Conservation (phyloP, 1,140 invertebrate genomes). For the Sogatella furcifera region DNA sequence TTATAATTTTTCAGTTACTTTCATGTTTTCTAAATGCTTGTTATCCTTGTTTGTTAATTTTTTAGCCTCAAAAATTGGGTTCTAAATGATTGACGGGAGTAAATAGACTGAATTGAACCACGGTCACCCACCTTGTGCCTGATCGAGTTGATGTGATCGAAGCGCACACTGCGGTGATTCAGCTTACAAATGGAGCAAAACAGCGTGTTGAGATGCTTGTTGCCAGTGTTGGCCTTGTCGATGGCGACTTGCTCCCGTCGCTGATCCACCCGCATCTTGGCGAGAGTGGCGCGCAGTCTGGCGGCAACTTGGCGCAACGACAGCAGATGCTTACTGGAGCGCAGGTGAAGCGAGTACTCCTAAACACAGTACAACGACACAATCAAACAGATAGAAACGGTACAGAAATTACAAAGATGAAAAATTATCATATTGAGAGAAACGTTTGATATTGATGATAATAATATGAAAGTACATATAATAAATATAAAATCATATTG, state of each 20-base stretch:
- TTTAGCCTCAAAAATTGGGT: no score
- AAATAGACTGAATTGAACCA: not conserved
- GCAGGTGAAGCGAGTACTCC: slow-evolving; percentile 59
- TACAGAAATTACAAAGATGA: no score
- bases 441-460: no score
- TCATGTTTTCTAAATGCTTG: no score
- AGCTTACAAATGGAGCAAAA: slow-evolving; percentile 70
- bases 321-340: slow-evolving; percentile 51
- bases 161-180: slow-evolving; percentile 63
- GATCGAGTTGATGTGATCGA: slow-evolving; percentile 59
- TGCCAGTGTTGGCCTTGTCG: slow-evolving; percentile 55
- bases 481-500: no score
- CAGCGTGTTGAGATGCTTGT: slow-evolving; percentile 44
- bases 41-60: no score
- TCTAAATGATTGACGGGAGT: no score
- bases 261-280: slow-evolving; percentile 60
- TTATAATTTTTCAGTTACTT: no score
- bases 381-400: no score
- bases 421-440: not conserved
- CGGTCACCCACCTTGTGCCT: slow-evolving; percentile 44
- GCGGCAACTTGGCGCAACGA: slow-evolving; percentile 57
- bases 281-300: slow-evolving; percentile 54
- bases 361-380: slow-evolving; percentile 23
- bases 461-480: no score
- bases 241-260: slow-evolving; percentile 57